Percentiles rank a stretch among this genome's conserved stretches.
phyloP scores from a whole-genome alignment of 2,797 vertebrate genomes.

The Leptodactylus fallax region DNA sequence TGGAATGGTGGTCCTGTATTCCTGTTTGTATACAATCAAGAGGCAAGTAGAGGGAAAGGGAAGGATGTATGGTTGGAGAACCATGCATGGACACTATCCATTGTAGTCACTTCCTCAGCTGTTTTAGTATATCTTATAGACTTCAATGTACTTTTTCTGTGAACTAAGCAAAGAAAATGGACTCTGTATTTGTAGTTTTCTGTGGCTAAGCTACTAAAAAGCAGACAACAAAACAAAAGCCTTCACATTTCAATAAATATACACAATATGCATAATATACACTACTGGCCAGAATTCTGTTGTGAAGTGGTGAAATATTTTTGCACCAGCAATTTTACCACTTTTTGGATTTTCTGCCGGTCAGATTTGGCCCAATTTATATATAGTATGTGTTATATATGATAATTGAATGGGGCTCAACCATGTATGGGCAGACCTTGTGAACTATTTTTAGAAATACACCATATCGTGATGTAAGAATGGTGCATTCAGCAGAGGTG shows the following conservation, averaged over 20 bases:
- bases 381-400: neutral
- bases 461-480: neutral
- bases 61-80: neutral
- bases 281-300: too few species aligned
- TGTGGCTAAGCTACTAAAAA: too few species aligned
- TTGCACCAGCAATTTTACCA: neutral
- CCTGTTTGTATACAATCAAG: neutral
- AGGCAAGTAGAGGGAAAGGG: neutral
- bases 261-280: too few species aligned
- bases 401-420: neutral
- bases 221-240: too few species aligned
- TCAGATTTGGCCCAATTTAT: too few species aligned
- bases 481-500: neutral
- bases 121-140: too few species aligned
- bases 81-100: neutral
- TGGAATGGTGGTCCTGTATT: too few species aligned
- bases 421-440: neutral
- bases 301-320: too few species aligned
- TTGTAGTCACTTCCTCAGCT: neutral
- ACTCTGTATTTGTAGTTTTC: too few species aligned
- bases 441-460: neutral
- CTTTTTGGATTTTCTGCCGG: neutral
- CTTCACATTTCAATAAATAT: too few species aligned
- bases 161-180: too few species aligned
- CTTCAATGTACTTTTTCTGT: too few species aligned